These are phyloP conservation scores for Prosapia bicincta DNA, from an alignment of 2,888 invertebrate species.

Conservation along the genomic window DNA sequence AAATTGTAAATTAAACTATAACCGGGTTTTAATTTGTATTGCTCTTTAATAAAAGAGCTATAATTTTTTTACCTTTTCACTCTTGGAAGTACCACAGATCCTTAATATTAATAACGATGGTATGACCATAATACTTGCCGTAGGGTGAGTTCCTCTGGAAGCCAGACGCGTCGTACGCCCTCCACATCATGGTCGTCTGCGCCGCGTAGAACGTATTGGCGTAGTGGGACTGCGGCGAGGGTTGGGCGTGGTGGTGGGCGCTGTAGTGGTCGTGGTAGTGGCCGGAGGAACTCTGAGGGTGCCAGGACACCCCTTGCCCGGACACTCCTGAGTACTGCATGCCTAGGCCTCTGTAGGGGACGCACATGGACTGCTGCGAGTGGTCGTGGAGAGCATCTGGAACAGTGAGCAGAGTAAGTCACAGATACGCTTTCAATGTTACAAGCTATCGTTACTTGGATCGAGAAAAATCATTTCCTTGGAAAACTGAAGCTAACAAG, in stretches of 20 bases:
- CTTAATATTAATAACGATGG: too few relatives aligned
- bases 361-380: conserved; percentile 60
- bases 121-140: conserved; percentile 57
- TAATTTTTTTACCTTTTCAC: too few relatives aligned
- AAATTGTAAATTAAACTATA: too few relatives aligned
- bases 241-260: conserved; percentile 13
- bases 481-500: too few relatives aligned
- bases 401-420: background rate
- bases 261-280: conserved; percentile 32
- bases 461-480: too few relatives aligned
- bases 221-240: conserved; percentile 44
- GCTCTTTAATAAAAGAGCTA: too few relatives aligned
- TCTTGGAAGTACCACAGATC: too few relatives aligned
- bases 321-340: conserved; percentile 48
- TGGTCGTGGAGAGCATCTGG: background rate
- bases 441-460: too few relatives aligned
- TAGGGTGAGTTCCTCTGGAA: conserved; percentile 80
- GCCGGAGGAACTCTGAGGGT: conserved; percentile 15
- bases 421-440: too few relatives aligned
- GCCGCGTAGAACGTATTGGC: conserved; percentile 70
- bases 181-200: conserved; percentile 79
- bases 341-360: conserved; percentile 58
- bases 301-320: conserved; percentile 50
- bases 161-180: conserved; percentile 69
- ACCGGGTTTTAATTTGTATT: too few relatives aligned